phyloP scores from a whole-genome alignment of 2,888 invertebrate species.

The Plusia festucae region DNA sequence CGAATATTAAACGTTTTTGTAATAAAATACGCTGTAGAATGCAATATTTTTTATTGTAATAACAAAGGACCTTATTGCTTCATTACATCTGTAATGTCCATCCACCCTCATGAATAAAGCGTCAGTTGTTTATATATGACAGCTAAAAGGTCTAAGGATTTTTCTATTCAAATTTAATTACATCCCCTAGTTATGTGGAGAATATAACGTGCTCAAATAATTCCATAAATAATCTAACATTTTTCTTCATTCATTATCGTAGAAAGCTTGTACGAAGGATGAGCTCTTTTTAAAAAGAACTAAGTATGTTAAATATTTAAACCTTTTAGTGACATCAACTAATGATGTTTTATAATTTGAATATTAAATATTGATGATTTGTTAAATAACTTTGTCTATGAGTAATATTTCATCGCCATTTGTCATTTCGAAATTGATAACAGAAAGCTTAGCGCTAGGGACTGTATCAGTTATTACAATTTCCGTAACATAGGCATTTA shows the following conservation, averaged over 20 bases:
- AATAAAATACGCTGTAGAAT: conserved; percentile 32
- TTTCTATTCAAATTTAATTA: conserved; percentile 26
- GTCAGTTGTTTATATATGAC: conserved; percentile 4
- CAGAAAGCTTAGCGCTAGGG: conserved; percentile 59
- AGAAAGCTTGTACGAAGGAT: too few species aligned
- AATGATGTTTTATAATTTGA: background rate
- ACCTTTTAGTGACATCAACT: background rate
- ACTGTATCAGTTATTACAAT: conserved; percentile 72
- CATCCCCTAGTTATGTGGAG: conserved; percentile 10
- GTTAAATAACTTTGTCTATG: conserved; percentile 6
- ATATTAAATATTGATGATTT: background rate
- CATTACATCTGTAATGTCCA: conserved; percentile 7
- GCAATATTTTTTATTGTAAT: conserved; percentile 38
- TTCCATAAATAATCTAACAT: background rate
- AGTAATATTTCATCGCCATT: conserved; percentile 41
- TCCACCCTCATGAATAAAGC: background rate
- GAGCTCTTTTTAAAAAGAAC: too few species aligned
- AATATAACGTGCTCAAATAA: conserved; percentile 5
- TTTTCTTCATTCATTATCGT: too few species aligned
- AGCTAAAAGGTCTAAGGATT: conserved; percentile 21
- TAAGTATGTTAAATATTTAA: background rate
- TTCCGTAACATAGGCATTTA: conserved; percentile 71
- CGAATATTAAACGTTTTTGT: conserved; percentile 38
- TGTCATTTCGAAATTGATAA: conserved; percentile 64
- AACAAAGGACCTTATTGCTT: conserved; percentile 15